Evolutionary conservation across 2,797 vertebrate species (phyloP), one percentile per base, ranked within the genome.

Genomic region (Bryconaethiops microstoma): DNA sequence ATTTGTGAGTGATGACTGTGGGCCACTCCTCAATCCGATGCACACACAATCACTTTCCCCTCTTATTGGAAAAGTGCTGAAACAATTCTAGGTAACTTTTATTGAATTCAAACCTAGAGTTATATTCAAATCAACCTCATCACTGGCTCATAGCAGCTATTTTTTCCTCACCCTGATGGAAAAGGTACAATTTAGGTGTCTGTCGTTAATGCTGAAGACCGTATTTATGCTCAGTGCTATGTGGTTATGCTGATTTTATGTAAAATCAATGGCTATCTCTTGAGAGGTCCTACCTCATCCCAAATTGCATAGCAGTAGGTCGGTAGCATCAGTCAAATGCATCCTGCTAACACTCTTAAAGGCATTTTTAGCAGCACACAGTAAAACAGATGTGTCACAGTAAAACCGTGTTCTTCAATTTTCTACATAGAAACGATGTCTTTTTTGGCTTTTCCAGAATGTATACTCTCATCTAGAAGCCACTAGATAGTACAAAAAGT

Each of bases 71-170:
- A 68, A 80, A 76, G 76, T 71, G 74, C 71, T 80, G 77, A 78
- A 80, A 78, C 73, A 65, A 77, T 85, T 80, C 76, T 73, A 72
- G 57, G 74, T 75, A 14, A 76, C 71, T 82, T 82, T 84, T 76
- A 85, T 87, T 84, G 80, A 83, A 84, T 85, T 84, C 65, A 76
- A 42, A 50, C 70, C 68, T 73, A 62, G 79, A 80, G 75, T 82
- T 67, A 79, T 82, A 85, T 84, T 85, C 78, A 85, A 82, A 84
- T 85, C 76, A 69, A 75, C 65, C 77, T 71, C 42, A 67, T 79
- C 68, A 39, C 6, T 60, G 71, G 76, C 40, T 76, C 70, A 78
- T 12, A 59, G 80, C 3, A 45, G 35, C 54, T 79, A 74, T 54
- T n/a, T 65, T 65, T 75, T 55, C 23, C 40, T 21, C 48, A 14